Evolutionary conservation across 2,888 invertebrate species (phyloP).

Genomic region (Masnerella sp.): DNA sequence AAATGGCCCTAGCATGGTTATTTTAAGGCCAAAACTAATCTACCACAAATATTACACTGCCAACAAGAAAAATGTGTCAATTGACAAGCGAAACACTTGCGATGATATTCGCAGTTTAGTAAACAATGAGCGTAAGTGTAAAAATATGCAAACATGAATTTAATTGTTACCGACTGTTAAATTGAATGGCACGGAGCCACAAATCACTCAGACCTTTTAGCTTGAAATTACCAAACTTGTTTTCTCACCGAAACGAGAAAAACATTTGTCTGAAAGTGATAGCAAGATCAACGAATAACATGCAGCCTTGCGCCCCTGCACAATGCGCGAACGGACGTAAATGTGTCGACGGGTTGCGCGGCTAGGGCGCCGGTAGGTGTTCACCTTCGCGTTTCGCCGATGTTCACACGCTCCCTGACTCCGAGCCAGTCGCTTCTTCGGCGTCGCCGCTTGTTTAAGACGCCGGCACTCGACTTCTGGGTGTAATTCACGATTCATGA

Average conservation of each 20-base stretch:
- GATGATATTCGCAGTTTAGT: no score
- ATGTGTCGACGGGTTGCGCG: slow-evolving; percentile 57
- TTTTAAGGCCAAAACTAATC: no score
- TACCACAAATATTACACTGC: no score
- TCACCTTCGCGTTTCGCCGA: slow-evolving; percentile 58
- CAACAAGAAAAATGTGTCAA: background rate
- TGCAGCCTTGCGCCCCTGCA: slow-evolving; percentile 45
- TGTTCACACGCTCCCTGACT: slow-evolving; percentile 65
- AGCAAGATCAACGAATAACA: slow-evolving; percentile 40
- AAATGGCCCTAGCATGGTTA: no score
- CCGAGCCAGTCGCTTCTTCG: slow-evolving; percentile 51
- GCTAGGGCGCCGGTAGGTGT: slow-evolving; percentile 57
- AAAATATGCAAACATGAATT: slow-evolving; percentile 2
- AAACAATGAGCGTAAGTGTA: no score
- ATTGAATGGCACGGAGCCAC: slow-evolving; percentile 22
- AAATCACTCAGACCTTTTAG: slow-evolving; percentile 48
- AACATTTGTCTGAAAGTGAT: slow-evolving; percentile 55
- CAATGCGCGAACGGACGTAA: slow-evolving; percentile 43
- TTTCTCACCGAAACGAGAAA: slow-evolving; percentile 48
- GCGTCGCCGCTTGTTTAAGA: slow-evolving; percentile 42
- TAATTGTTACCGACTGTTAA: slow-evolving; percentile 37
- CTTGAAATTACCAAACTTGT: slow-evolving; percentile 45
- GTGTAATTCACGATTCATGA: slow-evolving; percentile 51
- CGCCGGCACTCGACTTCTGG: slow-evolving; percentile 40
- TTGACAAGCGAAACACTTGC: no score